Base-by-base conservation (phyloP, 2,888 invertebrate species). In the Calameuta filiformis region DNA sequence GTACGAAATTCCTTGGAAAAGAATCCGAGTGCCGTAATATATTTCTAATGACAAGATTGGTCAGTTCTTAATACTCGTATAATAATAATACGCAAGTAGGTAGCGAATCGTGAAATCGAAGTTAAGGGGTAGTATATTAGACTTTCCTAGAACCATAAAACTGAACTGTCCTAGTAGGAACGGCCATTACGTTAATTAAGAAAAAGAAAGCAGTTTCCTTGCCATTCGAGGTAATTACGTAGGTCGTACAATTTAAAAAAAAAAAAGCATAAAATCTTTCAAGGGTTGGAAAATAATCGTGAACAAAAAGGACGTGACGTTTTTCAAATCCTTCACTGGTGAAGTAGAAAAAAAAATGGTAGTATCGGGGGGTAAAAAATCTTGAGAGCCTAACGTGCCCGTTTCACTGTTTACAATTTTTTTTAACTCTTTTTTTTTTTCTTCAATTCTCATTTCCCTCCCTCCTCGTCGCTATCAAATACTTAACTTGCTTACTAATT, bases 401-500 rank as follows among this genome's bases (percentile, higher is more conserved):
- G 40, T 40, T 15, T 15, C 15, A 40, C 15, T 56, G 40, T 9
- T 23, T 23, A 23, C 2, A 15, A 6, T 15, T 56, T 23, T 15
- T 56, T 3, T 12, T 37, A 12, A 33, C 33, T n/a, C n/a, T 40
- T 4, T 4, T 6, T 15, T 2, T 15, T 40, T 40, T 40, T 40
- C 1, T 23, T 56, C 4, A 6, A 23, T 56, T 56, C 9, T 56
- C 6, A 23, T 56, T 23, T 23, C 6, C 15, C 40, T 23, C 23
- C 23, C 40, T 56, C 23, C 23, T 23, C 40, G 0, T 56, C 40
- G 23, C 6, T 56, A 56, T 56, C 40, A 23, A 56, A 23, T 56
- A 56, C 40, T 56, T 56, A 6, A 56, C 40, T 40, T 71, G 12
- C 33, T 33, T 71, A 34, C 77, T 85, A 85, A 85, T 86, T 85